Evolutionary conservation across 2,888 invertebrate genomes (phyloP).

Genomic region (Hemistola chrysoprasaria): DNA sequence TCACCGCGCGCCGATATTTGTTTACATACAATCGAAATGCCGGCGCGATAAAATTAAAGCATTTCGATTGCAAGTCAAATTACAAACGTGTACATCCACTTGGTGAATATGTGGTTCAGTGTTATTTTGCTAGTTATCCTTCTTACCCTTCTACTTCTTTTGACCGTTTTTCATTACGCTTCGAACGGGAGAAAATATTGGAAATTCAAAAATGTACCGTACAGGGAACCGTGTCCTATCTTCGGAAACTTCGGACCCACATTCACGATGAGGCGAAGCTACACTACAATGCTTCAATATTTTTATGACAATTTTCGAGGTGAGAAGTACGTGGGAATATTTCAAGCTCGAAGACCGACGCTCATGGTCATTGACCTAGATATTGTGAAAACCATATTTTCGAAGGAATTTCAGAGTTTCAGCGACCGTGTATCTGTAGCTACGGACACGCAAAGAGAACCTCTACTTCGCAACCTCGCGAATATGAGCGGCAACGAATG

Average conservation of each 20-base stretch:
- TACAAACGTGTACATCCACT: conserved; percentile 23
- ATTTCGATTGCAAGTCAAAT: conserved; percentile 28
- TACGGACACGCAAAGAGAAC: conserved; percentile 71
- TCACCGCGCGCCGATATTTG: conserved; percentile 45
- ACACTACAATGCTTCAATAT: conserved; percentile 61
- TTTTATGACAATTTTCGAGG: conserved; percentile 60
- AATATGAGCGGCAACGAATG: conserved; percentile 76
- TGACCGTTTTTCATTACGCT: conserved; percentile 62
- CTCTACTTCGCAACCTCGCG: conserved; percentile 67
- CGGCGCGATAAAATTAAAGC: conserved; percentile 44
- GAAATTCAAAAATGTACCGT: conserved; percentile 63
- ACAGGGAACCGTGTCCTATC: conserved; percentile 72
- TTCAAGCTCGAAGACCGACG: conserved; percentile 72
- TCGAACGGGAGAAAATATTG: conserved; percentile 71
- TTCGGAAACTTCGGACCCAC: conserved; percentile 77
- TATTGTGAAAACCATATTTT: conserved; percentile 60
- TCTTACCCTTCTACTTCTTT: conserved; percentile 45
- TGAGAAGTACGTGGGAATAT: conserved; percentile 68
- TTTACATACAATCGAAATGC: conserved; percentile 57
- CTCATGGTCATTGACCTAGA: conserved; percentile 67
- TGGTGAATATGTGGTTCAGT: conserved; percentile 54
- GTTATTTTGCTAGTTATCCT: conserved; percentile 52
- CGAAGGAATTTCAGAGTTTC: conserved; percentile 62
- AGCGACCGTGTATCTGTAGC: conserved; percentile 66
- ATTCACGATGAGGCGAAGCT: conserved; percentile 64